Base-by-base conservation (phyloP, 2,888 invertebrate species). In the Heliconius ismenius region DNA sequence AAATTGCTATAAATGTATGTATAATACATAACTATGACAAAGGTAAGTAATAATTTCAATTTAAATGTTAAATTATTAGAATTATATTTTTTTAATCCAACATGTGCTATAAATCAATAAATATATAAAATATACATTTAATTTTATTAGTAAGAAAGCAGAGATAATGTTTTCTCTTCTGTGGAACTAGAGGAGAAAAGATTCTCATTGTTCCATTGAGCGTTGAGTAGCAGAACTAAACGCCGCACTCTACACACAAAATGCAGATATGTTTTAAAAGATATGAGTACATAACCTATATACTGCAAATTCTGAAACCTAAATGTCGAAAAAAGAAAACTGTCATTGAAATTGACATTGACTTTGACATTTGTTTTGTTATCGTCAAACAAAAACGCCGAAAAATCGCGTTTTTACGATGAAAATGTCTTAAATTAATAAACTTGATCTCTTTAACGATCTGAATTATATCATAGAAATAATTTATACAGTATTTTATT, bases 401-500 rank as follows among this genome's bases (percentile, higher is more conserved):
- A 75, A 75, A 76, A 49, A 79, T 72, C 72, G 78, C 74, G 81
- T 80, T 80, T 79, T 78, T 69, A 70, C 36, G 36, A 63, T 28
- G 54, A 80, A 78, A 80, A 80, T 69, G 74, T 73, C 49, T 80
- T 80, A 76, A 77, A 76, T 63, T 63, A 63, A 26, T 70, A 72
- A 67, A 32, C 18, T 82, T 62, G 76, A 76, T 84, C 81, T 80
- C 73, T 77, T 76, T 36, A 74, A 83, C 79, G 83, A 83, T 84
- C 83, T 86, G 81, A 86, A 70, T 72, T 78, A 43, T n/a, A 21
- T 58, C 64, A 74, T 74, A 69, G 60, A 62, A 74, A 36, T 79
- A 81, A 82, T 84, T 78, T 77, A 79, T 49, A 58, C 86, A 88
- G 86, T 89, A 88, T 89, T 88, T 85, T 10, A 54, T 75, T 74